Evolutionary conservation across 2,888 invertebrate species (phyloP), one percentile per base, ranked within the genome.

Genomic region (Operophtera brumata): DNA sequence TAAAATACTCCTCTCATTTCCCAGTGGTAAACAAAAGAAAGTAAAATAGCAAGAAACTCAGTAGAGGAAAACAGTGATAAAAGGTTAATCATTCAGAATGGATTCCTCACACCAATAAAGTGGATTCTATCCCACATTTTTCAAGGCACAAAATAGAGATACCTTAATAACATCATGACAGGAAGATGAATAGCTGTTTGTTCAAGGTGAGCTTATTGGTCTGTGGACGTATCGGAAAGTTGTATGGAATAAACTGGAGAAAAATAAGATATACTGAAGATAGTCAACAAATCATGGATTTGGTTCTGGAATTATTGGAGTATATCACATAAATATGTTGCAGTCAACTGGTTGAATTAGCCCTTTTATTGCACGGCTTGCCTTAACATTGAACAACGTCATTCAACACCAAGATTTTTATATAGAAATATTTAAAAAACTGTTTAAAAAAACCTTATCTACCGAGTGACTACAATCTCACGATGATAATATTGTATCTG

Each of bases 1-100:
- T 30, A 30, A 34, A 43, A 34, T 25, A 59, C 37, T 42, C 60
- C 52, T 60, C 56, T 49, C 51, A 43, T 49, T 57, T 57, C 47
- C 44, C 48, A 41, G 55, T 48, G 35, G 54, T 50, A 62, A 66
- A 65, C 60, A 64, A 64, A 64, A 32, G 53, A 47, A 55, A 47
- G 53, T 59, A 66, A 62, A 65, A 64, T 54, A 62, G 62, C 59
- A 66, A 57, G 62, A 59, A 65, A 65, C 65, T 61, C 57, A 58
- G 53, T 61, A 65, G 71, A 73, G 66, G 63, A 69, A 74, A 77
- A 71, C 67, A 72, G 62, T 66, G 67, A 71, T 74, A 75, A 76
- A 78, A 76, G 70, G 72, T 77, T 78, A 77, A 79, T 81, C 75
- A 80, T 78, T 72, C 67, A 65, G 71, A 77, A 79, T 75, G 67